A percentile compares a stretch with the other conserved stretches of the same genome.
These are phyloP conservation scores for Gambusia affinis DNA, from an alignment of 2,113 vertebrate genomes.

Conservation along the genomic window DNA sequence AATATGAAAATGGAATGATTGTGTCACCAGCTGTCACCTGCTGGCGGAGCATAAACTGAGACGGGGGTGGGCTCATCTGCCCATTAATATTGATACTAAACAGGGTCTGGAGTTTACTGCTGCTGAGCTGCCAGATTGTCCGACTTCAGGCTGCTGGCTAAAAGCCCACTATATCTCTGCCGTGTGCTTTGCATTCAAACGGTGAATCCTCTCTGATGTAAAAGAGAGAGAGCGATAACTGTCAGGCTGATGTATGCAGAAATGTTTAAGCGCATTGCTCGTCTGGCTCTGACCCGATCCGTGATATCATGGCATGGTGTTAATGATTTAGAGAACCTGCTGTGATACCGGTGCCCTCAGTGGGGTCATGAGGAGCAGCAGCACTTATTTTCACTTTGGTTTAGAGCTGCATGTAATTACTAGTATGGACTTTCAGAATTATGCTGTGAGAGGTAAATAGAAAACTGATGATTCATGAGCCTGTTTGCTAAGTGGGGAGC, in stretches of 20 bases:
- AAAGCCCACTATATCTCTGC: slow-evolving; percentile 46
- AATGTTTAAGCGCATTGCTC: neutral
- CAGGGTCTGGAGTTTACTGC: slow-evolving; percentile 58
- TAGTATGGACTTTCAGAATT: too few species aligned
- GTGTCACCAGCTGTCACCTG: slow-evolving; percentile 40
- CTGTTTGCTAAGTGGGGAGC: neutral
- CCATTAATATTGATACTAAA: slow-evolving; percentile 47
- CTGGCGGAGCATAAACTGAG: slow-evolving; percentile 17
- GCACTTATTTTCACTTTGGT: neutral
- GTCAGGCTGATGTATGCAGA: slow-evolving; percentile 1
- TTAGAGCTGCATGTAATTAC: slow-evolving; percentile 5
- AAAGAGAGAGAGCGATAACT: neutral
- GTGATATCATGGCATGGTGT: slow-evolving; percentile 13
- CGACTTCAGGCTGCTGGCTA: slow-evolving; percentile 69
- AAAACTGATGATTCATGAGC: too few species aligned
- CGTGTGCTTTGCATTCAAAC: slow-evolving; percentile 76
- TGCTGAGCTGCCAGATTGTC: slow-evolving; percentile 70
- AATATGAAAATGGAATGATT: neutral
- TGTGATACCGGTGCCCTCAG: neutral
- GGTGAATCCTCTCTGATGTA: slow-evolving; percentile 25
- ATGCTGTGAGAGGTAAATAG: too few species aligned
- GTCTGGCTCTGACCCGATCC: neutral
- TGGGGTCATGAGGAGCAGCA: neutral
- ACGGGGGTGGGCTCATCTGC: slow-evolving; percentile 32
- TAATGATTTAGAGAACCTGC: slow-evolving; percentile 16